A percentile compares a stretch with the other conserved stretches of the same genome.
These are phyloP conservation scores for Pagrus major DNA, from an alignment of 2,113 vertebrate genomes.

Conservation along the genomic window DNA sequence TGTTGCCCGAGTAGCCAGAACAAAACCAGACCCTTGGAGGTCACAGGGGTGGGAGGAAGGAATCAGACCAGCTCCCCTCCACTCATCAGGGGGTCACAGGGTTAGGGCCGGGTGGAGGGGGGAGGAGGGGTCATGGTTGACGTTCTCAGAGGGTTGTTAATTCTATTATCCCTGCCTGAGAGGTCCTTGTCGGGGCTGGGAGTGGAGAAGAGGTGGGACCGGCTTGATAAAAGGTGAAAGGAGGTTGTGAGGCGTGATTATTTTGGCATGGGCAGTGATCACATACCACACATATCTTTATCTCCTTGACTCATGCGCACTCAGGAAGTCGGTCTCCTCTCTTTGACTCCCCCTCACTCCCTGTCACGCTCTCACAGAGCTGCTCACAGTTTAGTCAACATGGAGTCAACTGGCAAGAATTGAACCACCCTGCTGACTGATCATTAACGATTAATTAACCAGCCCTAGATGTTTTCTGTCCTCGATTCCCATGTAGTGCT, in stretches of 20 bases:
- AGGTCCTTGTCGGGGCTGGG: constrained; percentile 64
- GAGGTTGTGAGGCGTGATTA: constrained; percentile 70
- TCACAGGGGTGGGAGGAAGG: constrained; percentile 58
- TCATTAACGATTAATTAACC: constrained; percentile 31
- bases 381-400: constrained; percentile 24
- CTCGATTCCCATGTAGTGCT: neutral
- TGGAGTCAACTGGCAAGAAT: constrained; percentile 16
- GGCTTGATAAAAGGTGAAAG: constrained; percentile 58
- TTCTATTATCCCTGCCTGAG: constrained; percentile 78
- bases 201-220: constrained; percentile 38
- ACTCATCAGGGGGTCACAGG: constrained; percentile 66
- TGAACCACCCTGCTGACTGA: constrained; percentile 18
- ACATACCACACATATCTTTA: constrained; percentile 70
- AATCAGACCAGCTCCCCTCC: constrained; percentile 52
- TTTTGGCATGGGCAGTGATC: constrained; percentile 70
- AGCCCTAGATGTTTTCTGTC: neutral
- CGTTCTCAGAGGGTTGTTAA: constrained; percentile 72
- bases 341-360: constrained; percentile 31
- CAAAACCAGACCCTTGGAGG: constrained; percentile 69
- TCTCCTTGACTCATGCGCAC: constrained; percentile 53
- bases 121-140: constrained; percentile 66
- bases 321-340: constrained; percentile 35
- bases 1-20: constrained; percentile 73
- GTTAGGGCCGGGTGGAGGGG: constrained; percentile 22
- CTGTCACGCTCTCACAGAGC: constrained; percentile 11